A percentile compares a stretch with the other conserved stretches of the same genome.
Evolutionary conservation across 2,797 vertebrate genomes (phyloP).

Genomic region (Falco rusticolus): DNA sequence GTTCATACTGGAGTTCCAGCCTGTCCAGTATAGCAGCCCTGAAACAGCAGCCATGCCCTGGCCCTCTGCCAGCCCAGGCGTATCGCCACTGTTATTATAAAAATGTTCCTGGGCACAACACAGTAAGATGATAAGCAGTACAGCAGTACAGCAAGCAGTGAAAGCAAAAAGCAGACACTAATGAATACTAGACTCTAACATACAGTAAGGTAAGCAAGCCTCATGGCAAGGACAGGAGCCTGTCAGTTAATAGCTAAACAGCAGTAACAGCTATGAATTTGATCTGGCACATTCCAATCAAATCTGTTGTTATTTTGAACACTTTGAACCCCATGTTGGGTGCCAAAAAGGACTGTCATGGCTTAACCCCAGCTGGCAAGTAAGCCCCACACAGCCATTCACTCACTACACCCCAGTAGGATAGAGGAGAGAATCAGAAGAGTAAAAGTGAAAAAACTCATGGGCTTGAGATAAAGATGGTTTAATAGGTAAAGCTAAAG

Average conservation of each 20-base stretch:
- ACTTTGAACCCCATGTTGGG: no score
- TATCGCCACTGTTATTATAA: neutral
- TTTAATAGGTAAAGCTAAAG: no score
- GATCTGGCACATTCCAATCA: no score
- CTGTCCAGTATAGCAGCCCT: neutral
- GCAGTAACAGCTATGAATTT: neutral
- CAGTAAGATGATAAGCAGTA: no score
- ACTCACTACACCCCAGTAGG: no score
- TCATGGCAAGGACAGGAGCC: neutral
- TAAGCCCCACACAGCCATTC: no score
- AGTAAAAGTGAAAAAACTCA: no score
- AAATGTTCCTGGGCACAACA: neutral
- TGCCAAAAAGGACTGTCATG: no score
- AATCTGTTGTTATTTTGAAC: no score
- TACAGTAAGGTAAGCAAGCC: neutral
- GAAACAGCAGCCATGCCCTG: neutral
- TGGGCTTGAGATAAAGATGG: no score
- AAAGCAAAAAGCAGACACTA: neutral
- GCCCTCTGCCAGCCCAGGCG: neutral
- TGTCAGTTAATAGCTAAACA: neutral
- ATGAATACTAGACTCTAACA: neutral
- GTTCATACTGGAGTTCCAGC: neutral
- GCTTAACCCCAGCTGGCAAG: no score
- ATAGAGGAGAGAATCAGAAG: no score
- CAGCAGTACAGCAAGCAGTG: neutral